phyloP scores from a whole-genome alignment of 2,888 invertebrate genomes.

The Tenthredo notha region DNA sequence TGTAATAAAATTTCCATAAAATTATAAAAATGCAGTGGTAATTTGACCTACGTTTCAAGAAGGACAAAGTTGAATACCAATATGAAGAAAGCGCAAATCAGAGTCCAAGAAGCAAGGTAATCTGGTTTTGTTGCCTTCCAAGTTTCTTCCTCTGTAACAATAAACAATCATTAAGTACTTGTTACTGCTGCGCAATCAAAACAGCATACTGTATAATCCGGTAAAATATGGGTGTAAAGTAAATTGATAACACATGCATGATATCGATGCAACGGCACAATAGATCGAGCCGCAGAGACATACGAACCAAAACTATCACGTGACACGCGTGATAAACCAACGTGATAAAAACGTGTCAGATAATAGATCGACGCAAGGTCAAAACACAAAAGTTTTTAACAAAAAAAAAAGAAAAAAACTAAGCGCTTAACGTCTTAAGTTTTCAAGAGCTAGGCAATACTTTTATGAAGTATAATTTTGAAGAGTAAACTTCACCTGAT shows the following conservation, averaged over 20 bases:
- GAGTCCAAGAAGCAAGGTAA: slow-evolving; percentile 87
- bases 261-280: background rate
- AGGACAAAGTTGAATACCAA: slow-evolving; percentile 93
- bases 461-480: slow-evolving; percentile 2
- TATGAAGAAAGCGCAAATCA: slow-evolving; percentile 90
- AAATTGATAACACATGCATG: background rate
- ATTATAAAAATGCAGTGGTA: background rate
- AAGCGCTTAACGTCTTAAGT: background rate
- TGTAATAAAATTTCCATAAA: background rate
- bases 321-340: background rate
- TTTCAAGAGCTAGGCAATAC: background rate
- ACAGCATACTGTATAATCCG: background rate
- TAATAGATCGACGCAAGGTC: background rate
- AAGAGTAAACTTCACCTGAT: slow-evolving; percentile 78
- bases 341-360: slow-evolving; percentile 17
- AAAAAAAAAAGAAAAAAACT: slow-evolving; percentile 37
- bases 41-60: slow-evolving; percentile 86
- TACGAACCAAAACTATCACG: background rate
- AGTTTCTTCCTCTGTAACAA: slow-evolving; percentile 85
- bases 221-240: background rate
- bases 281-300: background rate
- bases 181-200: background rate
- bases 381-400: background rate
- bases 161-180: background rate
- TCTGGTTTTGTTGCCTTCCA: slow-evolving; percentile 87